These are phyloP conservation scores for Athetis lepigone DNA, from an alignment of 2,888 invertebrate genomes.

Conservation along the genomic window DNA sequence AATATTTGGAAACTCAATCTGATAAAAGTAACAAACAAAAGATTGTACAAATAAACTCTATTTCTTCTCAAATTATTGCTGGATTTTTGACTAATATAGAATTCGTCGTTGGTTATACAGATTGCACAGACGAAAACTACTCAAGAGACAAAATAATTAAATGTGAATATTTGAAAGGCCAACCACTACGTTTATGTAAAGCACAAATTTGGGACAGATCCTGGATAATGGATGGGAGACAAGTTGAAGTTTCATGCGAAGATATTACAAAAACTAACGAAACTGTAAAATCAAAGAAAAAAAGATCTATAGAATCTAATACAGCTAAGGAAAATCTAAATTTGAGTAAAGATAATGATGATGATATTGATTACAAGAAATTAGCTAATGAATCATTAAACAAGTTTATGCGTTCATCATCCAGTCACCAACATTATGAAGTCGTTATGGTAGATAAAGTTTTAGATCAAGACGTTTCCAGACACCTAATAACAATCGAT, in stretches of 20 bases:
- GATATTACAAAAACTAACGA: slow-evolving; percentile 46
- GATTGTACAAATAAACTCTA: slow-evolving; percentile 82
- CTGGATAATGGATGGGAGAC: slow-evolving; percentile 88
- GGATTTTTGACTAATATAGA: slow-evolving; percentile 91
- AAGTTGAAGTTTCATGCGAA: slow-evolving; percentile 79
- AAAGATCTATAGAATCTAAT: slow-evolving; percentile 53
- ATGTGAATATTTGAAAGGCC: slow-evolving; percentile 74
- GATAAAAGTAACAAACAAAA: slow-evolving; percentile 76
- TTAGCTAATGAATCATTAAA: slow-evolving; percentile 69
- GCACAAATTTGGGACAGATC: slow-evolving; percentile 89
- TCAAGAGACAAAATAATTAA: slow-evolving; percentile 59
- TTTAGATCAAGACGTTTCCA: slow-evolving; percentile 85
- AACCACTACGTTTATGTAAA: slow-evolving; percentile 74
- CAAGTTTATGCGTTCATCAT: slow-evolving; percentile 64
- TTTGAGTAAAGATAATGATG: slow-evolving; percentile 34
- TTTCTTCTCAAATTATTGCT: slow-evolving; percentile 87
- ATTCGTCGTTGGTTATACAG: slow-evolving; percentile 90
- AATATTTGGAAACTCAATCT: slow-evolving; percentile 80
- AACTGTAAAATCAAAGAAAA: slow-evolving; percentile 52
- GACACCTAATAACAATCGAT: slow-evolving; percentile 86
- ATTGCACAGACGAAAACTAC: slow-evolving; percentile 82
- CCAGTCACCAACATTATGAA: slow-evolving; percentile 53
- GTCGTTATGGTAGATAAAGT: slow-evolving; percentile 78
- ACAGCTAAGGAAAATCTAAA: slow-evolving; percentile 54
- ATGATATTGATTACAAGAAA: slow-evolving; percentile 55